These are phyloP conservation scores for Agapornis roseicollis DNA, from an alignment of 2,113 vertebrate genomes.

Conservation along the genomic window DNA sequence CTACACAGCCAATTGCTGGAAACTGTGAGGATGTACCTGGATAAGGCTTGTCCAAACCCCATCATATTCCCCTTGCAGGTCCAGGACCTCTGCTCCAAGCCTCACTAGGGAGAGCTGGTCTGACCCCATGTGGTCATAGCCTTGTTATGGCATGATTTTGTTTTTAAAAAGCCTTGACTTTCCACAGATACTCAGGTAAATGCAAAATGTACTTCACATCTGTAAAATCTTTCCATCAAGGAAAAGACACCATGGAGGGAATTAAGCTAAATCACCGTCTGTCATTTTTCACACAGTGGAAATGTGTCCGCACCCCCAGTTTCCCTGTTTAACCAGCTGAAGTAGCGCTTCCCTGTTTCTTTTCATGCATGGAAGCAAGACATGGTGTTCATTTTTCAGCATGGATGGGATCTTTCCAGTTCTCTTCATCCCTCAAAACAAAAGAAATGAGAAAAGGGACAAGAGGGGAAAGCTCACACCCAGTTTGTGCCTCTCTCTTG, in stretches of 20 bases:
- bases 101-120: slow-evolving; percentile 1
- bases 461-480: background rate
- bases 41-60: background rate
- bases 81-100: background rate
- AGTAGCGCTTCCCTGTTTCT: fast-evolving
- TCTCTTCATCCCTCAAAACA: background rate
- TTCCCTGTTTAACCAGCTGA: background rate
- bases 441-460: background rate
- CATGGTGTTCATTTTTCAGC: fast-evolving
- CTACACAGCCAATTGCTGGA: fast-evolving
- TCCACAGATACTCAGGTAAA: background rate
- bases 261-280: background rate
- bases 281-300: fast-evolving
- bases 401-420: background rate
- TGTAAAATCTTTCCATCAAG: fast-evolving
- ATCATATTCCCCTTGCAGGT: fast-evolving
- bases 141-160: fast-evolving
- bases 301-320: fast-evolving
- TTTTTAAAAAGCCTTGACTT: background rate
- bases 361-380: fast-evolving
- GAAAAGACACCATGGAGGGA: fast-evolving
- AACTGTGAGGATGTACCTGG: background rate
- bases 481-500: background rate
- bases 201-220: background rate
- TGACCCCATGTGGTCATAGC: background rate